Evolutionary conservation across 2,797 vertebrate species (phyloP), one percentile per base, ranked within the genome.

Genomic region (Threskiornis aethiopicus): DNA sequence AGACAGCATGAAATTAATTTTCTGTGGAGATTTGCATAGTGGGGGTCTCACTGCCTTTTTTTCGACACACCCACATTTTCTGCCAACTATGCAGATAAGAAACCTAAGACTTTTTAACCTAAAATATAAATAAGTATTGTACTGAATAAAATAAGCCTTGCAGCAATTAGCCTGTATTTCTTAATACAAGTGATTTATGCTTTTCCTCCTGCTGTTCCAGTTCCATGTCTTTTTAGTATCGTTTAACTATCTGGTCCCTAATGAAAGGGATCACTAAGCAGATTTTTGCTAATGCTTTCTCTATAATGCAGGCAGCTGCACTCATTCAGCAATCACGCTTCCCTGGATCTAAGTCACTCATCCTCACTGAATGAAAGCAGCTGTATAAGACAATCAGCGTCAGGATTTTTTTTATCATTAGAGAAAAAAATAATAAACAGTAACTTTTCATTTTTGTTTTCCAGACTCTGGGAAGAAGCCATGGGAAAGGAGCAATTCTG

Each of bases 401-500:
- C 4, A 41, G 47, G 28, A 31, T 39, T 33, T 51, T 87, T 87
- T 78, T 61, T 85, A 35, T 49, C 35, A 26, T 64, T 82, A 78
- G 59, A 66, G 39, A 62, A 88, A 76, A 75, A 93, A 89, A 25
- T 17, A 80, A 76, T 64, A 29, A 82, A 61, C 10, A 9, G 15
- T 44, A 42, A 64, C 10, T 81, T 64, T 41, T 71, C 16, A 1
- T 62, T 83, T 46, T 91, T 94, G 41, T 91, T 62, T 62, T 90
- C 59, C 96, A 99, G 99, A 99, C 97, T 98, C 99, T 97, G 94
- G 99, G 97, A 99, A 99, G 98, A 99, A 99, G 98, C 99, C 99
- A 93, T 99, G 99, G 99, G 99, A 99, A 87, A 98, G 99, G 97
- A 99, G 99, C 97, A 99, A 99, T 98, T 99, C 99, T 49, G 98